Conservation (phyloP, 64 coral and sea anemone genomes). For the Porites lutea region DNA sequence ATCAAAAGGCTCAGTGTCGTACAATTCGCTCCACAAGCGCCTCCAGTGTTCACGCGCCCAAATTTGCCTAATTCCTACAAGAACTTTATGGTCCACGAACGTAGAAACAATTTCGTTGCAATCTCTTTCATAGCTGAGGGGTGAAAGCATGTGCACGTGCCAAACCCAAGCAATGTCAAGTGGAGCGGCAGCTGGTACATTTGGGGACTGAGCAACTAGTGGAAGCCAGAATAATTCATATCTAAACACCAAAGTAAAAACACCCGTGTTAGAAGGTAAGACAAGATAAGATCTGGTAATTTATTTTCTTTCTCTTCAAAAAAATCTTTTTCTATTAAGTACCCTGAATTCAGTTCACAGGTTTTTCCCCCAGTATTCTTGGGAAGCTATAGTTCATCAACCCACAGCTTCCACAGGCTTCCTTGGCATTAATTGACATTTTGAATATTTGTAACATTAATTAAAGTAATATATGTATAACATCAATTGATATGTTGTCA, state of each 20-base stretch:
- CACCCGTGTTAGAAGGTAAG: too few species aligned
- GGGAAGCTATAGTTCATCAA: too few species aligned
- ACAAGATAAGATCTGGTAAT: too few species aligned
- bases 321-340: too few species aligned
- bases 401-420: too few species aligned
- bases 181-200: conserved; percentile 31
- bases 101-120: conserved; percentile 35
- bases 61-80: not conserved
- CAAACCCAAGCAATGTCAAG: conserved; percentile 80
- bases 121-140: conserved; percentile 47
- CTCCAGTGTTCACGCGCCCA: not conserved
- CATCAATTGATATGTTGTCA: too few species aligned
- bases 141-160: conserved; percentile 21
- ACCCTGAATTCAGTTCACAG: too few species aligned
- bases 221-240: conserved; percentile 51
- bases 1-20: conserved; percentile 67
- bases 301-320: too few species aligned
- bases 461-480: too few species aligned
- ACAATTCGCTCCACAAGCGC: conserved; percentile 32
- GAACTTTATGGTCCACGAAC: conserved; percentile 46
- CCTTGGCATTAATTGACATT: too few species aligned
- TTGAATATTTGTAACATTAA: too few species aligned
- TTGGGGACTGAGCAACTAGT: not conserved
- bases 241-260: not conserved
- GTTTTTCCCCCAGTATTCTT: too few species aligned